Conservation (phyloP, 1,140 invertebrate species). For the Acromyrmex echinatior region DNA sequence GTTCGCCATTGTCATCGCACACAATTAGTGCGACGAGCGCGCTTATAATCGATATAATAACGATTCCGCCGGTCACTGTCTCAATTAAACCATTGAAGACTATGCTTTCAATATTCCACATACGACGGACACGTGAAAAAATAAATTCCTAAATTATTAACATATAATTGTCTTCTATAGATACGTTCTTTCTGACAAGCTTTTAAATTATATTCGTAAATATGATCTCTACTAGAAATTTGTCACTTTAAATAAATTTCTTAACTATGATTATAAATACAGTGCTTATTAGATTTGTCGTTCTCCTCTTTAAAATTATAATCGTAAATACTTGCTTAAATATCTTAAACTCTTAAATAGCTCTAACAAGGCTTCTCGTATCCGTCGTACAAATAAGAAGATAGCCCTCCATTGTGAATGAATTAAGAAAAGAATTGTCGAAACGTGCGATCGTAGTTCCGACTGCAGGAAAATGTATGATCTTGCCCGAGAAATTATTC, state of each 20-base stretch:
- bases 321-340: slow-evolving; percentile 48
- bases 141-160: slow-evolving; percentile 43
- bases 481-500: neutral
- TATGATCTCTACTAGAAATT: slow-evolving; percentile 42
- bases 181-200: slow-evolving; percentile 1
- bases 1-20: slow-evolving; percentile 46
- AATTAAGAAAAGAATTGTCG: slow-evolving; percentile 1
- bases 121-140: slow-evolving; percentile 14
- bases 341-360: slow-evolving; percentile 58
- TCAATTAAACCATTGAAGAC: slow-evolving; percentile 49
- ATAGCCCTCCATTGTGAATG: neutral
- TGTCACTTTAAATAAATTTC: slow-evolving; percentile 51
- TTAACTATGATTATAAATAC: slow-evolving; percentile 50
- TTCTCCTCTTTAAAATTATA: slow-evolving; percentile 35
- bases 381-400: slow-evolving; percentile 30
- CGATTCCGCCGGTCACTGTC: slow-evolving; percentile 45
- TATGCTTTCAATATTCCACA: neutral
- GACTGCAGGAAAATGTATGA: neutral
- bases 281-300: slow-evolving; percentile 20
- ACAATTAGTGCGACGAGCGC: slow-evolving; percentile 39
- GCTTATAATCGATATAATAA: slow-evolving; percentile 48
- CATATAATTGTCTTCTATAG: slow-evolving; percentile 14
- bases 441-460: neutral
- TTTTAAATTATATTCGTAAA: slow-evolving; percentile 35
- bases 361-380: slow-evolving; percentile 19